phyloP scores from a whole-genome alignment of 2,888 invertebrate genomes.

The Ophion slaviceki region DNA sequence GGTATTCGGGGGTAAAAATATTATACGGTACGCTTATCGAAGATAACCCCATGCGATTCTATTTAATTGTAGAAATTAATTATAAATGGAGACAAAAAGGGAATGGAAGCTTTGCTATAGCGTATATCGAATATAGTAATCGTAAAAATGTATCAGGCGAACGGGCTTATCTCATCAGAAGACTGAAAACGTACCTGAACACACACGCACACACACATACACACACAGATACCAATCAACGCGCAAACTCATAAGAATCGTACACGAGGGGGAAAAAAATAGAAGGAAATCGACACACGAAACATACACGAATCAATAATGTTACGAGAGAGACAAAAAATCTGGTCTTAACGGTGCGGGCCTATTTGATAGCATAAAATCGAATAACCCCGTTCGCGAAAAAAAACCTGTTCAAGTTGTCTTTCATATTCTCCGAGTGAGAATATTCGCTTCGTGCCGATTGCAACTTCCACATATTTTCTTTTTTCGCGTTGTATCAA shows the following conservation, averaged over 20 bases:
- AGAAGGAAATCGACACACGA: conserved; percentile 1
- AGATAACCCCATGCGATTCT: conserved; percentile 37
- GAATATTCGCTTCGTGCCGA: background rate
- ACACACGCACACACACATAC: conserved; percentile 48
- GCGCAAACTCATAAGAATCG: conserved; percentile 7
- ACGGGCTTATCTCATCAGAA: conserved; percentile 71
- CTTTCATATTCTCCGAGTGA: background rate
- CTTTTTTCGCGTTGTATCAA: background rate
- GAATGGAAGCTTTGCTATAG: conserved; percentile 30
- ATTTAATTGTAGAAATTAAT: conserved; percentile 45
- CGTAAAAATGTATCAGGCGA: conserved; percentile 40
- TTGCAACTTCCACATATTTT: background rate
- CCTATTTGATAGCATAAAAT: conserved; percentile 48
- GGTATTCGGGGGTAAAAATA: conserved; percentile 17
- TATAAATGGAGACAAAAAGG: conserved; percentile 7
- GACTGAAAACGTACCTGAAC: conserved; percentile 81
- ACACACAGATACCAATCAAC: conserved; percentile 62
- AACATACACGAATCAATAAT: conserved; percentile 40
- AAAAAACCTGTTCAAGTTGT: conserved; percentile 2
- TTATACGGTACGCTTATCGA: conserved; percentile 46
- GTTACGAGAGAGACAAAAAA: conserved; percentile 28
- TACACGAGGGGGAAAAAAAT: background rate
- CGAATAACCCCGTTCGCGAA: conserved; percentile 51
- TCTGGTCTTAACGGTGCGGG: conserved; percentile 48
- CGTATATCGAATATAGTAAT: conserved; percentile 23